Evolutionary conservation across 1,140 invertebrate genomes (phyloP).

Genomic region (Bombus sibiricus): DNA sequence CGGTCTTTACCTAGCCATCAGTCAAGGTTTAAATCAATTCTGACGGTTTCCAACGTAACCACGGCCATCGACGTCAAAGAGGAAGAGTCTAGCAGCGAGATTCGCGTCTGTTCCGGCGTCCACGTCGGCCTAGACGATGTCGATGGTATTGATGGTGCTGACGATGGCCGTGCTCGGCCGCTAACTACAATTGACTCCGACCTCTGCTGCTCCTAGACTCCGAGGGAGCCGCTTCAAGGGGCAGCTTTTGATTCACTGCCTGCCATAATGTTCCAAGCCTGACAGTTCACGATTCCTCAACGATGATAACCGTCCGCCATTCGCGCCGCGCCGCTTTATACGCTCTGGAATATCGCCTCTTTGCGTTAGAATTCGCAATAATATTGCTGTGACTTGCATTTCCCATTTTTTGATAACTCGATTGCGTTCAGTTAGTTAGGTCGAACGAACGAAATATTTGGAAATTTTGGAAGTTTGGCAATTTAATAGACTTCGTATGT

Average conservation of each 20-base stretch:
- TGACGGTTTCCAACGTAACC: conserved; percentile 51
- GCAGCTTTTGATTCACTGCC: conserved; percentile 59
- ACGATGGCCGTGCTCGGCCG: conserved; percentile 26
- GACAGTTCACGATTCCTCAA: conserved; percentile 46
- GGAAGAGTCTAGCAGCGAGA: conserved; percentile 19
- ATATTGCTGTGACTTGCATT: background rate
- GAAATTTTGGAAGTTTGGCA: too few relatives aligned
- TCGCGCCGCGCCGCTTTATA: background rate
- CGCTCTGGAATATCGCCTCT: background rate
- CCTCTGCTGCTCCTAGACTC: conserved; percentile 44
- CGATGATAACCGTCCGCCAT: conserved; percentile 3
- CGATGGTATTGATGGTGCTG: conserved; percentile 46
- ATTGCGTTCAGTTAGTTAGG: too few relatives aligned
- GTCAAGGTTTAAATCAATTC: conserved; percentile 58
- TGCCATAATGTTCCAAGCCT: conserved; percentile 32
- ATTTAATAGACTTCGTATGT: background rate
- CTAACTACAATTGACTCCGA: conserved; percentile 58
- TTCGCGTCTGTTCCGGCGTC: conserved; percentile 4
- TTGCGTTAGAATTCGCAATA: background rate
- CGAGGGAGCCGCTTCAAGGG: conserved; percentile 40
- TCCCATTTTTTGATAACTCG: background rate
- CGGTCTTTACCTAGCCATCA: conserved; percentile 20
- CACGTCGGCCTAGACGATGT: conserved; percentile 3
- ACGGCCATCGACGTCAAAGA: conserved; percentile 52
- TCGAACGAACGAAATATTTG: too few relatives aligned